Conservation (phyloP, 2,888 invertebrate species). For the Harpalus rubripes region DNA sequence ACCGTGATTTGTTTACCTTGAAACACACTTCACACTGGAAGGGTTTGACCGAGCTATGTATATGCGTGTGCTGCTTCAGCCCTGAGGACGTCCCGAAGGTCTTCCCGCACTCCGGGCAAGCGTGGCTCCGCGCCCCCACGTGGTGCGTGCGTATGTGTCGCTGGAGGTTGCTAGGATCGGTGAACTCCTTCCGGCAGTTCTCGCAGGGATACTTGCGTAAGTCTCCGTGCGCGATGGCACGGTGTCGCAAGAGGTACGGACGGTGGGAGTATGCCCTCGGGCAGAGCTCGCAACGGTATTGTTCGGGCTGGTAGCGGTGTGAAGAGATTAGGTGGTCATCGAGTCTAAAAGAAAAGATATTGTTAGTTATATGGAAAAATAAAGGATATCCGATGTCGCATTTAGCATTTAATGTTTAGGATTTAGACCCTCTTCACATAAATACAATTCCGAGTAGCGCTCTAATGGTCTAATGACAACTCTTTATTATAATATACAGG, state of each 20-base stretch:
- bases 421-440: too few species aligned
- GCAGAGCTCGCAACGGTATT: conserved; percentile 91
- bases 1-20: conserved; percentile 81
- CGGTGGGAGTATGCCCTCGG: conserved; percentile 90
- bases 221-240: conserved; percentile 89
- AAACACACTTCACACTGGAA: conserved; percentile 98
- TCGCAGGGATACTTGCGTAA: conserved; percentile 94
- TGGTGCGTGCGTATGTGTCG: conserved; percentile 97
- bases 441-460: too few species aligned
- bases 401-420: too few species aligned
- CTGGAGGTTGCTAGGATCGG: conserved; percentile 97
- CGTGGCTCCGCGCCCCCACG: conserved; percentile 97
- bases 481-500: too few species aligned
- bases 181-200: conserved; percentile 93
- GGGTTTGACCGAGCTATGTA: conserved; percentile 98
- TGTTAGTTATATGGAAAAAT: too few species aligned
- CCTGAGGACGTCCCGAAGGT: conserved; percentile 99
- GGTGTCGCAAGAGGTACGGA: conserved; percentile 89
- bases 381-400: too few species aligned
- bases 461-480: too few species aligned
- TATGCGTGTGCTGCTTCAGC: conserved; percentile 99
- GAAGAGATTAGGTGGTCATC: conserved; percentile 89
- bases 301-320: conserved; percentile 88
- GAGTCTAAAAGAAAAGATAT: conserved; percentile 82
- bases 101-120: conserved; percentile 98